These are phyloP conservation scores for Cyrtorhinus lividipennis DNA, from an alignment of 1,140 invertebrate genomes.

Conservation along the genomic window DNA sequence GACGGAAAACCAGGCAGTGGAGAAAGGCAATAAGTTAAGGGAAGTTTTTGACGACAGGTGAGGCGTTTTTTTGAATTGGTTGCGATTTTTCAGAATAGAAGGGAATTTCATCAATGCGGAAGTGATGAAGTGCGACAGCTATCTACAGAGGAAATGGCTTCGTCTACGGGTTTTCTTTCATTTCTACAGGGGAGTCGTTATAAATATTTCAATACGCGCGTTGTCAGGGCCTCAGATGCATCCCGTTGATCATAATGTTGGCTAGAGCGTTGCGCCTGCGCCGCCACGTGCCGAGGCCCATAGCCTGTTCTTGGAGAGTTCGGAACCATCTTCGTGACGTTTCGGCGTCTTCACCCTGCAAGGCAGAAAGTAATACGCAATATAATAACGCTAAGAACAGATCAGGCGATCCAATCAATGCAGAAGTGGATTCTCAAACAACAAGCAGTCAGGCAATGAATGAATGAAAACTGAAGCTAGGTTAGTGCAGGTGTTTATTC, in stretches of 20 bases:
- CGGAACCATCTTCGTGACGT: slow-evolving; percentile 77
- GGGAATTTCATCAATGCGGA: too few relatives aligned
- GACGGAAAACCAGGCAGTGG: neutral
- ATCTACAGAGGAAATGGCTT: too few relatives aligned
- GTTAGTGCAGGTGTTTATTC: too few relatives aligned
- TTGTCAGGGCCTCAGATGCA: slow-evolving; percentile 36
- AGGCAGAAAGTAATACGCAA: slow-evolving; percentile 26
- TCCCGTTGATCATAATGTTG: slow-evolving; percentile 91
- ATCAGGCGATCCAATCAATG: too few relatives aligned
- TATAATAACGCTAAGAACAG: neutral
- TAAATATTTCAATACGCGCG: neutral
- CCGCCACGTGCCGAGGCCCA: slow-evolving; percentile 80
- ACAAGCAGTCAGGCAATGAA: too few relatives aligned
- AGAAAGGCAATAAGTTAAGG: slow-evolving; percentile 1
- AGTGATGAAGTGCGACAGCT: too few relatives aligned
- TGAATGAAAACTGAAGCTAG: too few relatives aligned
- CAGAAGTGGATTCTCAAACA: too few relatives aligned
- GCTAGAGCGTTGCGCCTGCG: slow-evolving; percentile 78
- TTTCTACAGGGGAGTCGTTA: neutral
- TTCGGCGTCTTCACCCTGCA: slow-evolving; percentile 71
- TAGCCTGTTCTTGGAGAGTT: slow-evolving; percentile 74
- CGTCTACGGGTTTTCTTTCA: too few relatives aligned
- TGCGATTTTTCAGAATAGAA: too few relatives aligned
- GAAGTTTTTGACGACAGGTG: too few relatives aligned
- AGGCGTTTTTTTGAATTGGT: too few relatives aligned